Conservation (phyloP, 2,888 invertebrate genomes). For the Caenorhabditis sulstoni region DNA sequence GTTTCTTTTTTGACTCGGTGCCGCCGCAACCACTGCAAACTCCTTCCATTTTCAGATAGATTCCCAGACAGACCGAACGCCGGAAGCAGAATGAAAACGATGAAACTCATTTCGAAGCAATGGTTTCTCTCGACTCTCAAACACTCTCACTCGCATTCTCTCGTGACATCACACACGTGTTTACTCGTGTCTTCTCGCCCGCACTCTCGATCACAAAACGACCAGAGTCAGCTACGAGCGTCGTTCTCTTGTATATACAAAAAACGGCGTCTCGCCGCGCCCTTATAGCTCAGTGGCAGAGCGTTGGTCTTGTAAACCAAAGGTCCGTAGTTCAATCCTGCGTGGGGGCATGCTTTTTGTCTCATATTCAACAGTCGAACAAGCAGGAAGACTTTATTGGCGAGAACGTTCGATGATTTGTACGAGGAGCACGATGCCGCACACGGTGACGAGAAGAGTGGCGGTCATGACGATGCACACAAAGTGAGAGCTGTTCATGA, state of each 20-base stretch:
- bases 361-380: background rate
- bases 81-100: constrained; percentile 29
- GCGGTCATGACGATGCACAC: constrained; percentile 52
- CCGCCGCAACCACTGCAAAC: constrained; percentile 16
- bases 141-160: too few species aligned
- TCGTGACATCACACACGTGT: too few species aligned
- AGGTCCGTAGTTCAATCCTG: constrained; percentile 68
- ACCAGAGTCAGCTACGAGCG: too few species aligned
- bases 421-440: constrained; percentile 38
- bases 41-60: background rate
- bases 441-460: constrained; percentile 43
- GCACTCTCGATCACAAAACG: too few species aligned
- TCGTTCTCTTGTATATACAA: too few species aligned
- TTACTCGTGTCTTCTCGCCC: too few species aligned
- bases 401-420: constrained; percentile 51
- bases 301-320: constrained; percentile 69
- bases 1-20: background rate
- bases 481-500: constrained; percentile 51
- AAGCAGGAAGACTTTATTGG: constrained; percentile 19
- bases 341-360: constrained; percentile 61
- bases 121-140: too few species aligned
- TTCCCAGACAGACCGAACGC: constrained; percentile 10
- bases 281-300: constrained; percentile 69
- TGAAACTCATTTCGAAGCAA: constrained; percentile 8
- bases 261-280: background rate